These are phyloP conservation scores for Hucho hucho DNA, from an alignment of 2,113 vertebrate species.

Conservation along the genomic window DNA sequence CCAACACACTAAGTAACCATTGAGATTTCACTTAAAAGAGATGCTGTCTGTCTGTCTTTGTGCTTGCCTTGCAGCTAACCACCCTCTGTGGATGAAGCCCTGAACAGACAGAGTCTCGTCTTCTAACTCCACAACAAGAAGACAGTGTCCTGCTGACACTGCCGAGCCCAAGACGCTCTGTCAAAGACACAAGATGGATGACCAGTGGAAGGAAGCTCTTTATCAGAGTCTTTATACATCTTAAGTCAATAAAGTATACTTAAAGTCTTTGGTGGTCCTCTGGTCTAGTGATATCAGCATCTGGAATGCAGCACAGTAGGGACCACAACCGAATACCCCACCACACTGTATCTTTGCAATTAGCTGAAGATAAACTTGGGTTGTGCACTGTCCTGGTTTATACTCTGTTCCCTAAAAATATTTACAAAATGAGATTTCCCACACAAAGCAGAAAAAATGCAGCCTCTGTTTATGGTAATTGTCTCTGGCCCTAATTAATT, in stretches of 20 bases:
- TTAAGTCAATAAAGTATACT: constrained; percentile 63
- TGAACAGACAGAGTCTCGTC: not conserved
- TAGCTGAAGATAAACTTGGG: constrained; percentile 73
- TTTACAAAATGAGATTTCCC: constrained; percentile 73
- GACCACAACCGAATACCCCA: constrained; percentile 55
- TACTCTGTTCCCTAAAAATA: constrained; percentile 63
- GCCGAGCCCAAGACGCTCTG: constrained; percentile 24
- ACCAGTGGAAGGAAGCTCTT: constrained; percentile 60
- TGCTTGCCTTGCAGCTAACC: not conserved
- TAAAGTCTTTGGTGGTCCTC: constrained; percentile 75
- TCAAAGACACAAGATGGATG: constrained; percentile 48
- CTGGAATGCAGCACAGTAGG: constrained; percentile 65
- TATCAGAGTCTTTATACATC: constrained; percentile 67
- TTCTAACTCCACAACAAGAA: constrained; percentile 20
- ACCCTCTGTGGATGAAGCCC: not conserved
- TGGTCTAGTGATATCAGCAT: constrained; percentile 65
- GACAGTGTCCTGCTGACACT: constrained; percentile 11
- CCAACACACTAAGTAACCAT: not conserved
- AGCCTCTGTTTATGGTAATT: constrained; percentile 70
- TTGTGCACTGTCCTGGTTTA: constrained; percentile 64
- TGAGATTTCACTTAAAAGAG: not conserved
- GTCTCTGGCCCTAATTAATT: constrained; percentile 57
- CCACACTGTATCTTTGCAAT: constrained; percentile 67
- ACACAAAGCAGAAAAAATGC: constrained; percentile 61
- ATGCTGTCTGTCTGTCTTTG: not conserved